Conservation (phyloP, 2,113 vertebrate species). For the Dipodomys spectabilis region DNA sequence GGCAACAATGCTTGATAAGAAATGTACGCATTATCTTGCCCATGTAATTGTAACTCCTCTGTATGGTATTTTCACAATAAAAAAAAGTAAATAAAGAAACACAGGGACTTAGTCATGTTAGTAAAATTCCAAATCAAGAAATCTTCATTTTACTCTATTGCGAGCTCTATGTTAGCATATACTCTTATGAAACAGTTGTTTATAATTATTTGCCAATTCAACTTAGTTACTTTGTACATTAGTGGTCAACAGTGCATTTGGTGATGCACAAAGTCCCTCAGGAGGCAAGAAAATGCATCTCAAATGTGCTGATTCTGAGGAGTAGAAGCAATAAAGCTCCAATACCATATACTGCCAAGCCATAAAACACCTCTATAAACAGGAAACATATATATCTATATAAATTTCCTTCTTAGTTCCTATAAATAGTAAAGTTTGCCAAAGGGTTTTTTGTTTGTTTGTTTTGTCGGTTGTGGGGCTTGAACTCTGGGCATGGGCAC, state of each 20-base stretch:
- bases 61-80: too few species aligned
- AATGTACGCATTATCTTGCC: too few species aligned
- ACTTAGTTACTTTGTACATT: not conserved
- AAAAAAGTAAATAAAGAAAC: not conserved
- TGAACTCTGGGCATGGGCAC: too few species aligned
- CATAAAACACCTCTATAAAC: constrained; percentile 74
- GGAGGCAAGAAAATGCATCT: not conserved
- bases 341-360: constrained; percentile 17
- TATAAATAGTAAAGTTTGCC: constrained; percentile 58
- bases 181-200: not conserved
- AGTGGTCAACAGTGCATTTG: not conserved
- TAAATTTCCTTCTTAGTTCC: not conserved
- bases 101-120: not conserved
- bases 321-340: constrained; percentile 1
- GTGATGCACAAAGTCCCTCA: not conserved
- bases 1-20: too few species aligned
- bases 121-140: constrained; percentile 41
- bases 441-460: constrained; percentile 59
- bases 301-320: constrained; percentile 22
- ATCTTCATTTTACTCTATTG: not conserved
- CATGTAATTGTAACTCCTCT: too few species aligned
- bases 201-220: not conserved
- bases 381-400: constrained; percentile 43
- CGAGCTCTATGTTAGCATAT: not conserved
- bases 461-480: too few species aligned